These are phyloP conservation scores for Danaus chrysippus DNA, from an alignment of 2,888 invertebrate species.

Conservation along the genomic window DNA sequence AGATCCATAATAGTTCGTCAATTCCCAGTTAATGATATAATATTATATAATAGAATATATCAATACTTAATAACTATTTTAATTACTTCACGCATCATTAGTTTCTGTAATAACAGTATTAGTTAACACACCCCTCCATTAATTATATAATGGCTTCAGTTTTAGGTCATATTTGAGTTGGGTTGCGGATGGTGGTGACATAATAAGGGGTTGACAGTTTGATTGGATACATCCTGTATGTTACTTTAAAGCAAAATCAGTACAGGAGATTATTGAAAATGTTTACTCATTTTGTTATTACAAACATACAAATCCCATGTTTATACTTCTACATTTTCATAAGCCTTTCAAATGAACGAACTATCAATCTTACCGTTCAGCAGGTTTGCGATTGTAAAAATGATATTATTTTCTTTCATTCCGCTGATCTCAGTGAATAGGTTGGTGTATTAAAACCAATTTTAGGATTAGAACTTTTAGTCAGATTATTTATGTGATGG, in stretches of 20 bases:
- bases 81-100: not conserved
- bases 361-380: slow-evolving; percentile 45
- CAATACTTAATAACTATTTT: too few species aligned
- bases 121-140: not conserved
- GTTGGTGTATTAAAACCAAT: not conserved
- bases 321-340: slow-evolving; percentile 3
- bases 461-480: not conserved
- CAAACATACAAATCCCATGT: slow-evolving; percentile 12
- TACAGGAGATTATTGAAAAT: not conserved
- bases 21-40: too few species aligned
- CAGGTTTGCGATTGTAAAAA: slow-evolving; percentile 36
- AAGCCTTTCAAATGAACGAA: slow-evolving; percentile 29
- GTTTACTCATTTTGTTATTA: not conserved
- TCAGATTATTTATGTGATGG: too few species aligned
- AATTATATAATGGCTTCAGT: slow-evolving; percentile 3
- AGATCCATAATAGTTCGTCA: too few species aligned
- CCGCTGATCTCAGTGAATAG: slow-evolving; percentile 22
- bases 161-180: slow-evolving; percentile 3
- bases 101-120: not conserved
- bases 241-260: slow-evolving; percentile 1
- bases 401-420: slow-evolving; percentile 43
- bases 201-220: slow-evolving; percentile 5
- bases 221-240: slow-evolving; percentile 4
- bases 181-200: slow-evolving; percentile 6
- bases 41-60: too few species aligned